Base-by-base conservation (phyloP, 2,888 invertebrate species). In the Theretra japonica region DNA sequence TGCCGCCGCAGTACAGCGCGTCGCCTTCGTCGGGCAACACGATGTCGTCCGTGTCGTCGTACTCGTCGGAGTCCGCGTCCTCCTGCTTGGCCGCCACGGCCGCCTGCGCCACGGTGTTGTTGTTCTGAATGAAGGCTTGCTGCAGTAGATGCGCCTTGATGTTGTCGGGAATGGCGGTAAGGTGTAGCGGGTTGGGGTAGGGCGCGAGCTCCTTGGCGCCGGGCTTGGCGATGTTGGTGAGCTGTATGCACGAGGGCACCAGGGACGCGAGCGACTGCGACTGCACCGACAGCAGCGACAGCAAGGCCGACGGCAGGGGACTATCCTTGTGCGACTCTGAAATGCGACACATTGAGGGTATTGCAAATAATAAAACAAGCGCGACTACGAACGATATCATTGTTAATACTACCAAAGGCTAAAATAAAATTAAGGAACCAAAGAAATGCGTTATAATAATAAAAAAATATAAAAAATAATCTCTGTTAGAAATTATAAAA, bases 371-470 rank as follows among this genome's bases (percentile, higher is more conserved):
- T 84, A 87, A 87, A 80, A 86, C 79, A 90, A 91, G 92, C 93
- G 88, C 83, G 75, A 83, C 90, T 95, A 95, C 90, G 79, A 82
- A 88, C 89, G 86, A 82, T 88, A 80, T 93, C 91, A 82, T 79
- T 93, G 95, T 90, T 95, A 95, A 90, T 95, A 93, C 91, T 95
- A 93, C 82, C 95, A 86, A 84, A 93, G 91, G 94, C 93, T 92
- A 91, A 91, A 82, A 88, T 89, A 92, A 90, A 90, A 93, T 93
- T 92, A 94, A 94, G 94, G 94, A 94, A 94, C 94, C 94, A 94
- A 94, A 94, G 94, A 94, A 94, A 94, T 94, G 94, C 94, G 94
- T 94, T 94, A 94, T 89, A 88, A 89, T 91, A 89, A 89, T 87
- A 88, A 88, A 84, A 83, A 83, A 83, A 84, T 79, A 85, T 82